Base-by-base conservation (phyloP, 2,888 invertebrate species). In the Amphimallon solstitiale region DNA sequence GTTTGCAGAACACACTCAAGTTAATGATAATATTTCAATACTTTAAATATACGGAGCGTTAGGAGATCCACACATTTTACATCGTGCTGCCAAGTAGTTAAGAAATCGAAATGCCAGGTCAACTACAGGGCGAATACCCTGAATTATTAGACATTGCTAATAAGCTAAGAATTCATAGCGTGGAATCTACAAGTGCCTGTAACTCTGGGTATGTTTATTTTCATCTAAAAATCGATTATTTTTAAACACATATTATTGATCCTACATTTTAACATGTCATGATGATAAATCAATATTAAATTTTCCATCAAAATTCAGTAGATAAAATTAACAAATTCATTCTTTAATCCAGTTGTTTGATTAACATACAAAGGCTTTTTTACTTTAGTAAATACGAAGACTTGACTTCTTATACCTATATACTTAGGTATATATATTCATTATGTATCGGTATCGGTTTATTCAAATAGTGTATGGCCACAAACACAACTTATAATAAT, bases 111-210 rank as follows among this genome's bases (percentile, higher is more conserved):
- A 75, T 75, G 75, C 72, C 74, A 67, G 71, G 66, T 17, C 72
- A 71, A 65, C 67, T 65, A 14, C 52, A 69, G 38, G 60, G 65
- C 7, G 70, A 73, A 51, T 51, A 67, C 37, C 63, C 71, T 65
- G 61, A 66, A 63, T 79, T 88, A 14, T 76, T 80, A 69, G 89
- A 90, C 75, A 84, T 88, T 70, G 90, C 91, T 9, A 88, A 89
- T 77, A 85, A 83, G 70, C 81, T 91, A 62, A 82, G 91, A 71
- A 86, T 91, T 72, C 83, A 87, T 67, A 85, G 87, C 71, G 85
- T 91, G 64, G 80, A 83, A 66, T 83, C 89, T 21, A 92, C 91
- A 1, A 84, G 86, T 71, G 88, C 88, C 6, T 85, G 87, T 62
- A 90, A 89, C 75, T 90, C 90, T 71, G 90, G 90, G 89, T 90